Base-by-base conservation (phyloP, 64 coral and sea anemone genomes). In the Orbicella faveolata region DNA sequence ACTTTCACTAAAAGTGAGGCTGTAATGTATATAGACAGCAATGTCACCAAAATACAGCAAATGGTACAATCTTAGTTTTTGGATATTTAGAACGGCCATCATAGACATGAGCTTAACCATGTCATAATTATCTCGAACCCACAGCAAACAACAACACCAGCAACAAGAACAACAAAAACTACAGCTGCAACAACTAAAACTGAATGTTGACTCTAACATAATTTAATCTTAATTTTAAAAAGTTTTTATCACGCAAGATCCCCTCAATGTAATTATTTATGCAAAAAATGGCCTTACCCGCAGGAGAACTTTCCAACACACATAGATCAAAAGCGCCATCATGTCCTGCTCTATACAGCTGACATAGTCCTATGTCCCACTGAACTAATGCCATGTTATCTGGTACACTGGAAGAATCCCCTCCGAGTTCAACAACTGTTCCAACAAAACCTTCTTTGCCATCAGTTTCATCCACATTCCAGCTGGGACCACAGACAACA, bases 391-490 rank as follows among this genome's bases (percentile, higher is more conserved):
- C 79, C n/a, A 52, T 90, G 34, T 78, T 48, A 1, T 87, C 85
- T 35, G 69, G 33, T 36, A 52, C 16, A 34, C 20, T 23, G 23
- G n/a, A 23, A 18, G 77, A 55, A 4, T 89, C 54, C 44, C 63
- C 23, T 34, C n/a, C 36, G 13, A 37, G 77, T 20, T 75, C 39
- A 19, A 83, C 79, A 59, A 90, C 80, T 33, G 79, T 90, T 4
- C 89, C 89, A 17, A 90, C 51, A 81, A 79, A 73, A 19, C 89
- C 89, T 20, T 90, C 65, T 48, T 66, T 77, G n/a, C 77, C 65
- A 13, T 83, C 74, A 23, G 36, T 67, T 2, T 61, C 34, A 17
- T 18, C 54, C 54, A 52, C 76, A 25, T 77, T 75, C 74, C 87
- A 88, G 69, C 89, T 53, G 7, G 54, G 54, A 8, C 54, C 54